Evolutionary conservation across 2,113 vertebrate genomes (phyloP).

Genomic region (Ursus arctos): DNA sequence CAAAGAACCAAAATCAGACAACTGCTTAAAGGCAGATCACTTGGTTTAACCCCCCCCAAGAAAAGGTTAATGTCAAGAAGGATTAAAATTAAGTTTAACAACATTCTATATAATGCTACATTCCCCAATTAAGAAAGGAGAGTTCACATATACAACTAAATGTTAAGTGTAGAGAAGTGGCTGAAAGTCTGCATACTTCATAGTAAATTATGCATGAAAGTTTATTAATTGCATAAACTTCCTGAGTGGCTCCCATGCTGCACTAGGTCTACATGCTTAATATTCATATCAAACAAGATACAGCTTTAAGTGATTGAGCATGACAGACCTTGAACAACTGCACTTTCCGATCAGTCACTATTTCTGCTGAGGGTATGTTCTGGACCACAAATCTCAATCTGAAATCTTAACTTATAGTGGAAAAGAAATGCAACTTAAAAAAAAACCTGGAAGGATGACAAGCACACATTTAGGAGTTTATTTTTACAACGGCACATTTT

Average conservation of each 20-base stretch:
- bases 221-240: conserved; percentile 83
- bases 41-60: conserved; percentile 35
- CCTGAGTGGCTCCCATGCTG: conserved; percentile 82
- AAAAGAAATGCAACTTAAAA: conserved; percentile 65
- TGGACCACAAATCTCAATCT: conserved; percentile 67
- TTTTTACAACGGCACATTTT: conserved; percentile 56
- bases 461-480: conserved; percentile 35
- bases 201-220: conserved; percentile 83
- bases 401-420: conserved; percentile 58
- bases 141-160: conserved; percentile 79
- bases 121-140: conserved; percentile 75
- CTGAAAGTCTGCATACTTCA: conserved; percentile 77
- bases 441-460: conserved; percentile 41
- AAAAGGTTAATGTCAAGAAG: conserved; percentile 68
- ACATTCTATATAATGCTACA: conserved; percentile 79
- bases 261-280: conserved; percentile 81
- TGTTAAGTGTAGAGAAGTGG: conserved; percentile 73
- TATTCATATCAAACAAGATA: conserved; percentile 76
- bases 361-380: conserved; percentile 65
- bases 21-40: conserved; percentile 66
- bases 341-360: conserved; percentile 68
- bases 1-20: conserved; percentile 78
- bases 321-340: conserved; percentile 78
- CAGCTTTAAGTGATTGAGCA: conserved; percentile 70
- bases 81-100: conserved; percentile 76